Base-by-base conservation (phyloP, 1,140 invertebrate species). In the Monomorium pharaonis region DNA sequence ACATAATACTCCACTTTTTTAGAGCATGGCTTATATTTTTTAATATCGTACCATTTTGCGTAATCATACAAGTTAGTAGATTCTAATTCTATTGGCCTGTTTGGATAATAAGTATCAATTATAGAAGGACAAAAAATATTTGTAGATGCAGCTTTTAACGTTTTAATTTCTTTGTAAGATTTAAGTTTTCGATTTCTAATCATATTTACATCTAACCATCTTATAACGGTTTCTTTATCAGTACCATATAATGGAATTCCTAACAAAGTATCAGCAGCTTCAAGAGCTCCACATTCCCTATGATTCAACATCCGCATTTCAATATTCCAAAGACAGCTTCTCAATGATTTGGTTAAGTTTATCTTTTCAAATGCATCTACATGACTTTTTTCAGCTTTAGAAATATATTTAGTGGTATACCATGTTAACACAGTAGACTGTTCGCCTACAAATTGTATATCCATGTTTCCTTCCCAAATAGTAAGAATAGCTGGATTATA, bases 191-290 rank as follows among this genome's bases (percentile, higher is more conserved):
- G 70, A 78, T 80, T 90, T 80, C 91, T 80, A 54, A 91, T 76
- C 0, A 91, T 85, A 75, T 91, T 93, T 18, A 93, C 89, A 86
- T 94, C 91, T 62, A 94, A 65, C 93, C 93, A 94, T 86, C 81
- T 77, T 33, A 94, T 92, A 42, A 90, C 92, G 16, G 93, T 94
- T 24, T 90, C 54, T 0, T 86, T 67, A 91, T 94, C 93, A 24
- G 93, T 94, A 9, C 90, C 91, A 80, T 91, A 86, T 37, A 94
- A 74, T 33, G 92, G 76, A 70, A 91, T 92, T 47, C 91, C 91
- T 10, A 93, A 75, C 33, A 94, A 67, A 42, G 90, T 92, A 37
- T 37, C 33, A 37, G 33, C 33, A 37, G 33, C 33, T 92, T 94
- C 92, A 10, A 93, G 76, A 24, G 92, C 88, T 30, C 92, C 92